phyloP scores from a whole-genome alignment of 2,797 vertebrate species.

The Buphagus erythrorhynchus region DNA sequence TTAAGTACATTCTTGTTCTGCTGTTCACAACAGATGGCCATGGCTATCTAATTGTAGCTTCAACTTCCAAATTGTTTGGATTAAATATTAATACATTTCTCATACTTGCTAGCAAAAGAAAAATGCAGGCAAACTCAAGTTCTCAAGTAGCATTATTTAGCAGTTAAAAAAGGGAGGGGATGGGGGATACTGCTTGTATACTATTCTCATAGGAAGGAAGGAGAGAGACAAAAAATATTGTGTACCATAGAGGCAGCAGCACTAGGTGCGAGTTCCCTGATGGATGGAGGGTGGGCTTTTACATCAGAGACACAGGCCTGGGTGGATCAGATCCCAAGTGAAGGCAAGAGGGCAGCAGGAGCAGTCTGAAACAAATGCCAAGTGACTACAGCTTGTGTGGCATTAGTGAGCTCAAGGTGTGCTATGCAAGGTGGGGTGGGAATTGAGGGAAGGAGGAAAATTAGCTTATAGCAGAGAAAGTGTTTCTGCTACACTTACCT shows the following conservation, averaged over 20 bases:
- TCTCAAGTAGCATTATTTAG: constrained; percentile 38
- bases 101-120: constrained; percentile 40
- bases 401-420: accelerated
- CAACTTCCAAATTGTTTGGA: constrained; percentile 83
- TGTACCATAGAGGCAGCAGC: not conserved
- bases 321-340: not conserved
- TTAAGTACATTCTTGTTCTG: constrained; percentile 73
- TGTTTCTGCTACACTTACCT: not conserved
- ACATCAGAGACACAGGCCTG: not conserved
- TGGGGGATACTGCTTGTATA: not conserved
- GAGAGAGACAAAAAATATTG: not conserved
- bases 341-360: not conserved
- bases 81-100: constrained; percentile 86
- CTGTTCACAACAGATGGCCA: constrained; percentile 81
- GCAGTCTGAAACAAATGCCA: not conserved
- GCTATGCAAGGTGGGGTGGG: not conserved
- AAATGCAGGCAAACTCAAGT: constrained; percentile 1
- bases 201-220: not conserved
- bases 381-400: not conserved
- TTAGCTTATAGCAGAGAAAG: not conserved
- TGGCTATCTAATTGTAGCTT: constrained; percentile 79
- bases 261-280: not conserved
- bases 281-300: not conserved
- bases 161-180: not conserved
- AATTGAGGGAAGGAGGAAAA: not conserved